Evolutionary conservation across 2,113 vertebrate species (phyloP).

Genomic region (Sciurus niger): DNA sequence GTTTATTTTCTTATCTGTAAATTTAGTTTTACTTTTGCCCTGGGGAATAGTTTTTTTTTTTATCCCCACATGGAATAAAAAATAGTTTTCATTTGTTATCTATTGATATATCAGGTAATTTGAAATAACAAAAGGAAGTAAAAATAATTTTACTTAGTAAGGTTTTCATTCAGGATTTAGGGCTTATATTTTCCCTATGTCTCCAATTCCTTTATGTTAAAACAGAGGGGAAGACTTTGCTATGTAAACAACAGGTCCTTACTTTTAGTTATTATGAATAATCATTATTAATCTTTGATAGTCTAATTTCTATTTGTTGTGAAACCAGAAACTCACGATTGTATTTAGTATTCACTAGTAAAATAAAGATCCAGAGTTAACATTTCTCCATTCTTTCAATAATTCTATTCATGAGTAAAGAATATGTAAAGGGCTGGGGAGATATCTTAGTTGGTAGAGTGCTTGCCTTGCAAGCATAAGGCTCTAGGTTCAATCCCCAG

Average conservation of each 20-base stretch:
- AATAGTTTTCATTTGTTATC: conserved; percentile 42
- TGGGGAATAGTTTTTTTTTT: background rate
- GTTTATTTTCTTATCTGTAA: conserved; percentile 27
- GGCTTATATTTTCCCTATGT: background rate
- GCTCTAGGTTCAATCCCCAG: too few relatives aligned
- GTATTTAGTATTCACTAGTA: background rate
- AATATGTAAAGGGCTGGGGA: background rate
- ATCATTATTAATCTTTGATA: conserved; percentile 47
- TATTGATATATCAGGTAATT: background rate
- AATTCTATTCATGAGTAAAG: conserved; percentile 19
- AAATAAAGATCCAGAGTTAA: conserved; percentile 14
- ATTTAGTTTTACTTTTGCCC: background rate
- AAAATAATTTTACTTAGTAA: conserved; percentile 39
- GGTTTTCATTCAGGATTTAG: background rate
- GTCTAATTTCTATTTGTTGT: conserved; percentile 4
- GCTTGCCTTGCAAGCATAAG: too few relatives aligned
- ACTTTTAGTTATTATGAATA: conserved; percentile 25
- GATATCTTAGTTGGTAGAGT: too few relatives aligned
- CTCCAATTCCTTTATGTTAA: background rate
- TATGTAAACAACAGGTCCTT: background rate
- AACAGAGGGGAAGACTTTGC: background rate
- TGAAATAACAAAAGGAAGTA: conserved; percentile 37
- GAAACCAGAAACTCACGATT: conserved; percentile 22
- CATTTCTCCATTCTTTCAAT: background rate
- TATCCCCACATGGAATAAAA: background rate